Evolutionary conservation across 2,888 invertebrate genomes (phyloP), one percentile per base, ranked within the genome.

Genomic region (Phalera bucephala): DNA sequence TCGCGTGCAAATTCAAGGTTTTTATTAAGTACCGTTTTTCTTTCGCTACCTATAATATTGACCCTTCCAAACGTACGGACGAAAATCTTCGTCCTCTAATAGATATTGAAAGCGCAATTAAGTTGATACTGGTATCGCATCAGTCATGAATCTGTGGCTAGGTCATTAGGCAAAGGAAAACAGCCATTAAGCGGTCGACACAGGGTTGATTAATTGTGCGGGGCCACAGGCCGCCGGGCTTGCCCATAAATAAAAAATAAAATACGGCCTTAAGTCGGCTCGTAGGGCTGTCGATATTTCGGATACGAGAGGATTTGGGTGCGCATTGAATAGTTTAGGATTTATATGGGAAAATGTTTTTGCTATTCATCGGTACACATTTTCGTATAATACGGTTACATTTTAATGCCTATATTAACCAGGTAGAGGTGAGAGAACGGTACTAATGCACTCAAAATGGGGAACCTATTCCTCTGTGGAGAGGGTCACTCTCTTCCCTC

Each of bases 241-340:
- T 46, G 53, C 55, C 61, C 56, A 72, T 75, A 77, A 79, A 79
- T 78, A 79, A 72, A 77, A n/a, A 77, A 78, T 74, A 76, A 75
- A 74, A 72, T 72, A 75, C 69, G 60, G 64, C 55, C 64, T 55
- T 44, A 57, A 58, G 58, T 52, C 58, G 58, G 58, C 58, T 37
- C 34, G 37, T 27, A 48, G 56, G 58, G 52, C 36, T 48, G 52
- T 48, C 49, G 52, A 53, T 53, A 54, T 45, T 51, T 49, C n/a
- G 19, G 19, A 10, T 27, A 14, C n/a, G 3, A 13, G n/a, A n/a
- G 27, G 27, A 9, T 14, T 14, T 9, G 1, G 27, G 27, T 14
- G 2, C 27, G 27, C 14, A 9, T n/a, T 14, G n/a, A 27, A 27
- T 27, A 27, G 27, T 14, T 27, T 6, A 1, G 25, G 12, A 13